phyloP scores from a whole-genome alignment of 2,888 invertebrate genomes.

The Catocala nupta region DNA sequence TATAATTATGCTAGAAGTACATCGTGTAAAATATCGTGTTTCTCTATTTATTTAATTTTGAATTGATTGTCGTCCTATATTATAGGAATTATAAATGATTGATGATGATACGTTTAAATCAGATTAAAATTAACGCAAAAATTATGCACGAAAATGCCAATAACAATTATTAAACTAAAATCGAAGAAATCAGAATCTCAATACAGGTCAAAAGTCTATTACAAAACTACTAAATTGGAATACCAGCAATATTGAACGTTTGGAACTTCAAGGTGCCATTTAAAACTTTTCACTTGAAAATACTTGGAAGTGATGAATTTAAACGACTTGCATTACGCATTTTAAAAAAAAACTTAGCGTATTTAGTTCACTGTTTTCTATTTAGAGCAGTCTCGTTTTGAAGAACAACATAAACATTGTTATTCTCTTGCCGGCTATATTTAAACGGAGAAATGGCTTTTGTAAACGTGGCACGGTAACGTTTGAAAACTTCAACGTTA shows the following conservation, averaged over 20 bases:
- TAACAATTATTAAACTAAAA: neutral
- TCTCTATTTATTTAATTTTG: no score
- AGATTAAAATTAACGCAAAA: no score
- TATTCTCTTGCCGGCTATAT: slow-evolving; percentile 3
- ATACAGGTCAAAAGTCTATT: neutral
- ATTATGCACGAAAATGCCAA: neutral
- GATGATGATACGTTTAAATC: no score
- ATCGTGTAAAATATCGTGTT: no score
- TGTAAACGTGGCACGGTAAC: neutral
- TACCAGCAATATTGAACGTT: slow-evolving; percentile 35
- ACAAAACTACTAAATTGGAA: slow-evolving; percentile 19
- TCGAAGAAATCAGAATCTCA: slow-evolving; percentile 2
- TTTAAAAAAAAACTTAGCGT: slow-evolving; percentile 28
- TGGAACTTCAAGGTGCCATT: slow-evolving; percentile 20
- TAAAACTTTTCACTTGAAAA: slow-evolving; percentile 31
- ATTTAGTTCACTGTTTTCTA: slow-evolving; percentile 14
- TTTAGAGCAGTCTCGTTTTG: slow-evolving; percentile 7
- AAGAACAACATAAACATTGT: slow-evolving; percentile 9
- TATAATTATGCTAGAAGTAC: no score
- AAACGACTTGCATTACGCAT: slow-evolving; percentile 32
- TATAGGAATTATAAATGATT: no score
- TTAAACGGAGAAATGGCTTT: neutral
- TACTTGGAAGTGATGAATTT: slow-evolving; percentile 41
- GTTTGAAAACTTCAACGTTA: neutral
- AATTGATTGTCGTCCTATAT: no score